Evolutionary conservation across 1,140 invertebrate species (phyloP).

Genomic region (Halesus radiatus): DNA sequence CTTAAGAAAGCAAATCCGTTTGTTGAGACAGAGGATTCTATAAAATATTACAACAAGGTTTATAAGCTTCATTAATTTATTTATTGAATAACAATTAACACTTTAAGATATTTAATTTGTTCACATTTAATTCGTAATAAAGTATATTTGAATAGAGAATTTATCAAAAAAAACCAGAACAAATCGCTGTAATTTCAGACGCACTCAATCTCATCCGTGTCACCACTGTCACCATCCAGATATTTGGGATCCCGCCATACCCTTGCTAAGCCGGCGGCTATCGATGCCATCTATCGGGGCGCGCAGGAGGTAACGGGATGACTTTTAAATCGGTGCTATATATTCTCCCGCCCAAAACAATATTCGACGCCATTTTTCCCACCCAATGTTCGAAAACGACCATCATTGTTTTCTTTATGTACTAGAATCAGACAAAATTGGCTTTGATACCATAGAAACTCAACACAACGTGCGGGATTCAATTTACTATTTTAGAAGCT

Average conservation of each 20-base stretch:
- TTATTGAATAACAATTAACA: too few species aligned
- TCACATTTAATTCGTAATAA: too few species aligned
- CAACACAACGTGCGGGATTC: background rate
- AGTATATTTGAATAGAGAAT: too few species aligned
- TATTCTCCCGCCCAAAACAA: conserved; percentile 51
- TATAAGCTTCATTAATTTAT: too few species aligned
- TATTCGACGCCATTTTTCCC: conserved; percentile 49
- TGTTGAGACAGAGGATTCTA: too few species aligned
- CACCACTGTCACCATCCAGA: background rate
- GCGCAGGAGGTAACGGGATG: conserved; percentile 13
- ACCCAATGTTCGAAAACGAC: conserved; percentile 35
- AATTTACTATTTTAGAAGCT: background rate
- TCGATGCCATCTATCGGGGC: conserved; percentile 7
- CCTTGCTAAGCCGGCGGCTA: background rate
- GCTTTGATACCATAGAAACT: background rate
- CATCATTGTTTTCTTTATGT: conserved; percentile 36
- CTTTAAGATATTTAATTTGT: too few species aligned
- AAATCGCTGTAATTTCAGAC: background rate
- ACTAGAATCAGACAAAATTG: background rate
- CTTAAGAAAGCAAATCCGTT: too few species aligned
- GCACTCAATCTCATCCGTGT: background rate
- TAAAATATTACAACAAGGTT: too few species aligned
- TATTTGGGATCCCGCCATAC: conserved; percentile 2
- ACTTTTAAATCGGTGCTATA: conserved; percentile 50
- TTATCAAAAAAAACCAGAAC: background rate